Evolutionary conservation across 2,888 invertebrate species (phyloP), one percentile per base, ranked within the genome.

Genomic region (Taenaris catops): DNA sequence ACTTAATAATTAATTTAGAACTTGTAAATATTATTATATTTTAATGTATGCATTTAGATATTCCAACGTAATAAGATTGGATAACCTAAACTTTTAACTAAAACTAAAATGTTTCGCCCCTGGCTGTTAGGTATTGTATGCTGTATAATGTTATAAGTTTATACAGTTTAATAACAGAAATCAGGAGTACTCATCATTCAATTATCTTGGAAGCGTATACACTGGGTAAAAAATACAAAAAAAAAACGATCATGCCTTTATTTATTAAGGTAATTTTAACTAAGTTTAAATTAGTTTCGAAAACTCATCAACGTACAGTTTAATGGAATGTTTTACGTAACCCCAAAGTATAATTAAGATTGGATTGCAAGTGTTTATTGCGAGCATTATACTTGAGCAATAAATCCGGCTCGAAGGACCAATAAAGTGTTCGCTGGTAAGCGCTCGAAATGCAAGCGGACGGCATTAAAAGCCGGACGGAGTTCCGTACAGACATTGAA

Each of bases 361-460:
- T 61, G 55, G 59, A 62, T 62, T 64, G 55, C 63, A 58, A 64
- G 66, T 63, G 70, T 72, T 71, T 70, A 72, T 62, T 60, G 59
- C 62, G 53, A 53, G 56, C 56, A 60, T 68, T 66, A 65, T 60
- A 55, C 62, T 54, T 46, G 42, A 35, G 53, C 49, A 50, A 61
- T 73, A 69, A 75, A 74, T 72, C 63, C 58, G 52, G 51, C 68
- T 63, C 64, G 59, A 46, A 69, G 68, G 69, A 63, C 69, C 64
- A 66, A 70, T 71, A 65, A 72, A 73, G 64, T 61, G 58, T 57
- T 57, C 55, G 59, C 53, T 54, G 54, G 56, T 58, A 44, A 38
- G 59, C 34, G 34, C 14, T 39, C 17, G 36, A 37, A 44, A 46
- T 47, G 46, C 51, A 48, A 41, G 38, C 34, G n/a, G 31, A 31